These are phyloP conservation scores for Myotis brandtii DNA, from an alignment of 2,113 vertebrate genomes.

Conservation along the genomic window DNA sequence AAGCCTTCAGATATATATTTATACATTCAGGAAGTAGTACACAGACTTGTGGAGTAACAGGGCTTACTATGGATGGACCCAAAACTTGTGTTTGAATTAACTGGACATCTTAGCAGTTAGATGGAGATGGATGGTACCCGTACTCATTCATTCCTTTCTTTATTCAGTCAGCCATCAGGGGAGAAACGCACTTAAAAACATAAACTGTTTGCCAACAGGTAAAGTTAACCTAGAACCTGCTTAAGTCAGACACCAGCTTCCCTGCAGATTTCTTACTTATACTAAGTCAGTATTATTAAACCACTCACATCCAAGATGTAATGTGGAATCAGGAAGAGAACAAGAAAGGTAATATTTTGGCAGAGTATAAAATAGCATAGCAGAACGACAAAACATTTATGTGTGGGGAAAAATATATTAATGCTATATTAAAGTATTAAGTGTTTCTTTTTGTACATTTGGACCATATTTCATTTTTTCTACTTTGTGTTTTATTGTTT, in stretches of 20 bases:
- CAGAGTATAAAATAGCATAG: background rate
- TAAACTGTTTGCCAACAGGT: background rate
- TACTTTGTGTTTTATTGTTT: background rate
- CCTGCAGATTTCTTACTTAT: background rate
- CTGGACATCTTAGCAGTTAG: background rate
- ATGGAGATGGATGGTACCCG: background rate
- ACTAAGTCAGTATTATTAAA: background rate
- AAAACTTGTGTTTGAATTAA: constrained; percentile 17
- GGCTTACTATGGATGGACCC: background rate
- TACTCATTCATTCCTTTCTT: background rate
- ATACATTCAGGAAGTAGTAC: background rate
- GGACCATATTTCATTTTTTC: background rate
- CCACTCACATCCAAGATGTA: background rate
- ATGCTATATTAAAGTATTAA: background rate
- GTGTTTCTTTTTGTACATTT: background rate
- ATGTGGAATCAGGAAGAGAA: background rate
- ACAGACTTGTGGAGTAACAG: background rate
- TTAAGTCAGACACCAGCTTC: background rate
- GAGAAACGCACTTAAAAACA: background rate
- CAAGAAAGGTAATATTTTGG: background rate
- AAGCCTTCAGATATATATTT: background rate
- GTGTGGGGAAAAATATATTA: background rate
- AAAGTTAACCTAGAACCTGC: background rate
- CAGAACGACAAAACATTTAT: background rate
- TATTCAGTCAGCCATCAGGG: background rate